Evolutionary conservation across 1,140 invertebrate genomes (phyloP), one percentile per base, ranked within the genome.

Genomic region (Drosophila nebulosa): DNA sequence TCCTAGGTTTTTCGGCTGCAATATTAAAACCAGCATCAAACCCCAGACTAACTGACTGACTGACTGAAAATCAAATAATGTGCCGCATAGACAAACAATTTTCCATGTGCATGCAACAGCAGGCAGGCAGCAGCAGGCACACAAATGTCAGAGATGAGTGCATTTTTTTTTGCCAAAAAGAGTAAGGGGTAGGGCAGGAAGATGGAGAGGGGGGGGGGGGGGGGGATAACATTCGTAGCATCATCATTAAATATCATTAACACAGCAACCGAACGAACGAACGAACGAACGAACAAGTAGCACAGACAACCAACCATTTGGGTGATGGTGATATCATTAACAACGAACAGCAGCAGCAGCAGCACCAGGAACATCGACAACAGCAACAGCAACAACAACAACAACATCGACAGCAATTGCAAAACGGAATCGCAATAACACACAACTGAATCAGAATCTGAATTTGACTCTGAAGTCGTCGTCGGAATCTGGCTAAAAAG

Each of bases 191-290:
- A 7, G 10, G 42, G 12, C 1, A 4, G 39, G 18, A 22, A 18
- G 18, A 16, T 4, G 4, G 36, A 53, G 58, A 39, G 60, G 36
- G 61, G 53, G 36, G 55, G 26, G 27, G 59, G 55, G 51, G 16
- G 39, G 39, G 16, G n/a, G n/a, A 46, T 46, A 80, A 75, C 50
- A 71, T 66, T 32, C 59, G 58, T 70, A 81, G 83, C 81, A 85
- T 78, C 81, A 85, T 85, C 81, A 85, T 85, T 85, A 85, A 86
- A 85, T 85, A 85, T 85, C 81, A 85, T 85, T 85, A 85, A 85
- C 81, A 85, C 83, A 81, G 80, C 80, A 46, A 46, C 39, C 39
- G 18, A 46, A 46, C 39, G 39, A 46, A 27, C 51, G 26, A 53
- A 27, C 51, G 26, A 53, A 24, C 24, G 22, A 86, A 68, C 68